Evolutionary conservation across 2,113 vertebrate species (phyloP), one percentile per base, ranked within the genome.

Genomic region (Rhinoptilus africanus): DNA sequence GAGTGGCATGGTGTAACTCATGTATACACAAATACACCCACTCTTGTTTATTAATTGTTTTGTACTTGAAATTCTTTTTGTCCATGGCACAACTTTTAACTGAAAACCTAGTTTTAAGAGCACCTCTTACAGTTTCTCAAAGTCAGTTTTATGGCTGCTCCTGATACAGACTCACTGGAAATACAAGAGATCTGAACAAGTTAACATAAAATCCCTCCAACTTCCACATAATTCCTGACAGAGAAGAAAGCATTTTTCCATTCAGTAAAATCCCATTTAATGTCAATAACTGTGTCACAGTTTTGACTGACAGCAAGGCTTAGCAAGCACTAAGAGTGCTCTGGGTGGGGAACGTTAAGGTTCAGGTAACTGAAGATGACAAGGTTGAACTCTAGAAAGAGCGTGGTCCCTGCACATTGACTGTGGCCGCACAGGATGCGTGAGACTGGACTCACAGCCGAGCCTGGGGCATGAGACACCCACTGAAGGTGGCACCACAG

Each of bases 381-480:
- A 35, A 60, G 45, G 43, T 1, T 28, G 30, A 72, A 41, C n/a
- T 59, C 63, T 16, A 27, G 34, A 30, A 47, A 32, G 39, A 64
- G 16, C 2, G 6, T 3, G 9, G n/a, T 71, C 12, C 34, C 37
- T 59, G 16, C 43, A 30, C 24, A 13, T 19, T 32, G n/a, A 18
- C 23, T 12, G 34, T 59, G 21, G 28, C n/a, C 53, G 35, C 84
- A 63, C 19, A 34, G 19, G 30, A 45, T 18, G 14, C 45, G 32
- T 2, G 28, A 35, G 57, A 6, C 57, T 24, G 56, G 12, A 26
- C 28, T 43, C 37, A 21, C 41, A 39, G 32, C 11, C 1, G n/a
- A 32, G 67, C 45, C 60, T 27, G 1, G 2, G 19, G 10, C 72
- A 39, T 0, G 28, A 54, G 28, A 53, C n/a, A 24, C 1, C 1